Conservation (phyloP, 2,888 invertebrate species). For the Scaptomyza cyrtandrae region DNA sequence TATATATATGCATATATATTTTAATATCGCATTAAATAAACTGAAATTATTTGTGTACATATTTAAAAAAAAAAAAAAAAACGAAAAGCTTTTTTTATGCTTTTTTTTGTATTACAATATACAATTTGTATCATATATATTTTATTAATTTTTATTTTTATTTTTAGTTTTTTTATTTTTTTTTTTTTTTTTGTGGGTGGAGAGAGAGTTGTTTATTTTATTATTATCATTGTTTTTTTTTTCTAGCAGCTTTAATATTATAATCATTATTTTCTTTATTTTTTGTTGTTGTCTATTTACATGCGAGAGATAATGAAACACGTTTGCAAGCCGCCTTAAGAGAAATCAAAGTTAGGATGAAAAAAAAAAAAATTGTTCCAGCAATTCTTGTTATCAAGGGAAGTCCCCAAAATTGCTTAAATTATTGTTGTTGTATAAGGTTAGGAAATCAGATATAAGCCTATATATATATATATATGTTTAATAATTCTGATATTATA, state of each 20-base stretch:
- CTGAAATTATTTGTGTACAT: constrained; percentile 19
- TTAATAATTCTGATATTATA: constrained; percentile 1
- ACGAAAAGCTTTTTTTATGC: not conserved
- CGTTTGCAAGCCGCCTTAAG: constrained; percentile 40
- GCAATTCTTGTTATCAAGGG: constrained; percentile 26
- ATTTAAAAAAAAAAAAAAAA: constrained; percentile 22
- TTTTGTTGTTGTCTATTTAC: constrained; percentile 27
- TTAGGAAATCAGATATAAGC: constrained; percentile 27
- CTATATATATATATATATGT: not conserved
- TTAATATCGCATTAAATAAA: constrained; percentile 53
- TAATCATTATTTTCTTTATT: not conserved
- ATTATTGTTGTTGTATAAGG: not conserved
- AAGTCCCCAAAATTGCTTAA: not conserved
- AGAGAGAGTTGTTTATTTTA: not conserved
- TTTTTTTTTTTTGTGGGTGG: not conserved
- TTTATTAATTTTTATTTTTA: not conserved
- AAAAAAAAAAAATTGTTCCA: constrained; percentile 38
- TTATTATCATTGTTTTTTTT: constrained; percentile 1
- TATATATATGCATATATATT: constrained; percentile 19
- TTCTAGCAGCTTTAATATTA: not conserved
- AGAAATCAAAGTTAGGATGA: not conserved
- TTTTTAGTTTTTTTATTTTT: not conserved
- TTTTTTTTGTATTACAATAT: not conserved
- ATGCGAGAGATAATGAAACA: constrained; percentile 10
- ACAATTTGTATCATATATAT: constrained; percentile 12